Evolutionary conservation across 2,888 invertebrate genomes (phyloP).

Genomic region (Amblyteles armatorius): DNA sequence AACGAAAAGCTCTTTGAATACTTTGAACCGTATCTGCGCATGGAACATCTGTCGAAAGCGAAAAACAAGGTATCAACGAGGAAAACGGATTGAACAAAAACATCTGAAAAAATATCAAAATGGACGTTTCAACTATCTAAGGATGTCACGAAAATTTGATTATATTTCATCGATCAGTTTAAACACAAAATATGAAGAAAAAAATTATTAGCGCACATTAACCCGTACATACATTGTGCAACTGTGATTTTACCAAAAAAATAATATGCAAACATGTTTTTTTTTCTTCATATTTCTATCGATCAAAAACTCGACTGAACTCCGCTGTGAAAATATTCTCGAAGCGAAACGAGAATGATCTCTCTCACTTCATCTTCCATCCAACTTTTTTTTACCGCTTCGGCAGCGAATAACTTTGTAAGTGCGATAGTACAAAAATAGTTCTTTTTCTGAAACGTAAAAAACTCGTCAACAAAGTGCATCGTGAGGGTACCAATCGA

Average conservation of each 20-base stretch:
- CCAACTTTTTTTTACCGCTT: constrained; percentile 9
- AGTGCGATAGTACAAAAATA: constrained; percentile 17
- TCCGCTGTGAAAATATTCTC: background rate
- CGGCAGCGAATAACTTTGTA: constrained; percentile 15
- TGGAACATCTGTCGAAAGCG: background rate
- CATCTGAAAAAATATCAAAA: background rate
- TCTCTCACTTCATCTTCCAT: background rate
- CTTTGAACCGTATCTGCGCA: background rate
- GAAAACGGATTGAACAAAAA: background rate
- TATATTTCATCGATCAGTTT: background rate
- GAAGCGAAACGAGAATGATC: background rate
- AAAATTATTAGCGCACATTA: too few relatives aligned
- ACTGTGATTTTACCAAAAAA: too few relatives aligned
- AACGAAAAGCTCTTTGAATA: constrained; percentile 5
- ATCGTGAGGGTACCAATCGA: constrained; percentile 10
- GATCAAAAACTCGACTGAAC: background rate
- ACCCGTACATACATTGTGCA: too few relatives aligned
- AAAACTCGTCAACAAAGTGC: constrained; percentile 19
- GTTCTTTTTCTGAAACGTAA: constrained; percentile 17
- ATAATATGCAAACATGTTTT: too few relatives aligned
- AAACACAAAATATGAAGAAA: too few relatives aligned
- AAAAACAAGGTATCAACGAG: background rate
- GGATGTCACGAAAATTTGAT: background rate
- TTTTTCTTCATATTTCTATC: too few relatives aligned
- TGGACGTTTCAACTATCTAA: background rate